Evolutionary conservation across 2,797 vertebrate species (phyloP), one percentile per base, ranked within the genome.

Genomic region (Coregonus ussuriensis): DNA sequence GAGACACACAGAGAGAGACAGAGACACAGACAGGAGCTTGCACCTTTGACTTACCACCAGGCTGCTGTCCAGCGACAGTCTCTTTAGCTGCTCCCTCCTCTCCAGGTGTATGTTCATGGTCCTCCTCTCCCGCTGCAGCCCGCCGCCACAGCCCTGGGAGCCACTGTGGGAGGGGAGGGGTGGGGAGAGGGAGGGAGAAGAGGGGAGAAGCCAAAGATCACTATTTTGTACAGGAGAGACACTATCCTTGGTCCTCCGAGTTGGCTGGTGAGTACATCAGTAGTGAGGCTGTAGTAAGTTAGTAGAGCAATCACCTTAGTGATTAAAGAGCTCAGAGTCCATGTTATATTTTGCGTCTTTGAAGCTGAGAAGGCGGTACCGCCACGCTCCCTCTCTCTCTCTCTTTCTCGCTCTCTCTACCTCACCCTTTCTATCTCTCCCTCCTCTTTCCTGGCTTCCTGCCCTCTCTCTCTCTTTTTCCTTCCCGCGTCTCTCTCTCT

Each of bases 51-150:
- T 96, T 92, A 97, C 96, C 95, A 91, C 91, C 56, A 95, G 90
- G 86, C 93, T 89, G 89, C 94, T 94, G 86, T 95, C 93, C 82
- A 95, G 91, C 85, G 94, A 95, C 82, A 95, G 85, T 67, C 95
- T 94, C 90, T 96, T 96, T 70, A 95, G 91, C 84, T 89, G 93
- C 81, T 94, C 93, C 59, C 90, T 93, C 88, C 93, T 94, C 83
- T 94, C 92, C 80, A 92, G 91, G 82, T 94, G 93, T 85, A 91
- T 91, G 89, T 85, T 95, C 88, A 92, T 91, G 86, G 93, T 92
- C 89, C 92, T 91, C 87, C 89, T 86, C 84, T 78, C 74, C 81
- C 86, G 89, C 87, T 33, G 87, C 88, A 79, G 89, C 84, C 85
- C 87, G 83, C 53, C 79, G 83, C 59, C 80, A 83, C 88, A 86